A percentile compares a stretch with the other conserved stretches of the same genome.
Evolutionary conservation across 2,888 invertebrate genomes (phyloP).

Genomic region (Formica aserva): DNA sequence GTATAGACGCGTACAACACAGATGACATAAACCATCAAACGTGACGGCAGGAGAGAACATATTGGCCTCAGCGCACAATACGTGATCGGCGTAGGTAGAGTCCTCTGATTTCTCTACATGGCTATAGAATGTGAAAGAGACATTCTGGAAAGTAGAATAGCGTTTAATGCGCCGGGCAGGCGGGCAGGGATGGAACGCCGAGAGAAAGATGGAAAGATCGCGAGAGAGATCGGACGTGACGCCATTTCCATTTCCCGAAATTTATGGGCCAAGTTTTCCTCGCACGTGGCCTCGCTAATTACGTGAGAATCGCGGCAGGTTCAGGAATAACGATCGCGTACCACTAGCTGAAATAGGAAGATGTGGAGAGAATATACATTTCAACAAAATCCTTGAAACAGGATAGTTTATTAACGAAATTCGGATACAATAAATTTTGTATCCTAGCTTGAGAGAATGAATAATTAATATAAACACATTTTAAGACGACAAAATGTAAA

Average conservation of each 20-base stretch:
- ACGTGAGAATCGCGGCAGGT: conserved; percentile 51
- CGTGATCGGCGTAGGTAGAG: conserved; percentile 78
- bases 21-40: conserved; percentile 80
- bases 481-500: neutral
- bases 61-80: conserved; percentile 74
- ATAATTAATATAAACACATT: conserved; percentile 9
- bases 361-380: neutral
- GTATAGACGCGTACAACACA: conserved; percentile 73
- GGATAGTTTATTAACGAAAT: conserved; percentile 22
- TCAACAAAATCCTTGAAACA: conserved; percentile 3
- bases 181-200: conserved; percentile 10
- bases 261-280: conserved; percentile 77
- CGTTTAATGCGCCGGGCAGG: conserved; percentile 41
- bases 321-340: conserved; percentile 36
- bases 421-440: neutral
- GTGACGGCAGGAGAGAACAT: conserved; percentile 77
- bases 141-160: conserved; percentile 25
- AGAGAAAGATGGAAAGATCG: conserved; percentile 47
- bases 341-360: conserved; percentile 32
- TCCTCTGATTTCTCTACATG: conserved; percentile 61
- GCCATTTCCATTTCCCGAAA: conserved; percentile 75
- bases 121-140: conserved; percentile 51
- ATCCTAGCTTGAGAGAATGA: neutral
- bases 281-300: conserved; percentile 72
- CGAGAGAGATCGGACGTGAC: conserved; percentile 71